phyloP scores from a whole-genome alignment of 2,797 vertebrate species.

The Ciconia nigra region DNA sequence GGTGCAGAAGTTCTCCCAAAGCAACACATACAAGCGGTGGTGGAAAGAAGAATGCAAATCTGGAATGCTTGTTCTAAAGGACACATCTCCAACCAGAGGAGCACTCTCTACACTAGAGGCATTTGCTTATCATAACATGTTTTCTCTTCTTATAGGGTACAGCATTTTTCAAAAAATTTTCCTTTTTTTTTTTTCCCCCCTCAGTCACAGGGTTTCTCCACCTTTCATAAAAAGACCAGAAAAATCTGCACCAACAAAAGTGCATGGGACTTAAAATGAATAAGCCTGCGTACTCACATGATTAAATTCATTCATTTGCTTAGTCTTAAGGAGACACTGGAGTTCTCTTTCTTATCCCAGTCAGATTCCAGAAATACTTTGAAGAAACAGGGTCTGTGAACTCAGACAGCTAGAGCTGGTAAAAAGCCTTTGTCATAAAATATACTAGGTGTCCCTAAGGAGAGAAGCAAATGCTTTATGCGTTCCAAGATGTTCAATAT shows the following conservation, averaged over 20 bases:
- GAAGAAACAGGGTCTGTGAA: neutral
- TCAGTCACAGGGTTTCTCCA: neutral
- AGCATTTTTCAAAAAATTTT: neutral
- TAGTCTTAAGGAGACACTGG: neutral
- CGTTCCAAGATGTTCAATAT: neutral
- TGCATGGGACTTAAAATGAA: neutral
- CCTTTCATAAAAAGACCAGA: neutral
- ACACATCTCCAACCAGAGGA: neutral
- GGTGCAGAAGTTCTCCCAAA: neutral
- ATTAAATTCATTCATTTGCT: neutral
- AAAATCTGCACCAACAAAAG: neutral
- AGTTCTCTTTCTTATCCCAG: neutral
- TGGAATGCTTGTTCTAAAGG: neutral
- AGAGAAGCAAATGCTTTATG: neutral
- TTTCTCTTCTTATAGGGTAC: neutral
- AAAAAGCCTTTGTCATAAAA: neutral
- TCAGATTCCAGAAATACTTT: slow-evolving; percentile 1
- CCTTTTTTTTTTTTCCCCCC: too few species aligned
- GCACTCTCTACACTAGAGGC: neutral
- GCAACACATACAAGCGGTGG: fast-evolving
- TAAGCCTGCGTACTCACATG: neutral
- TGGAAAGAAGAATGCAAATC: neutral
- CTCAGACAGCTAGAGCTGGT: neutral
- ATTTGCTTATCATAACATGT: neutral
- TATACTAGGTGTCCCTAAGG: neutral